Conservation (phyloP, 2,888 invertebrate genomes). For the Leucophenga montana region DNA sequence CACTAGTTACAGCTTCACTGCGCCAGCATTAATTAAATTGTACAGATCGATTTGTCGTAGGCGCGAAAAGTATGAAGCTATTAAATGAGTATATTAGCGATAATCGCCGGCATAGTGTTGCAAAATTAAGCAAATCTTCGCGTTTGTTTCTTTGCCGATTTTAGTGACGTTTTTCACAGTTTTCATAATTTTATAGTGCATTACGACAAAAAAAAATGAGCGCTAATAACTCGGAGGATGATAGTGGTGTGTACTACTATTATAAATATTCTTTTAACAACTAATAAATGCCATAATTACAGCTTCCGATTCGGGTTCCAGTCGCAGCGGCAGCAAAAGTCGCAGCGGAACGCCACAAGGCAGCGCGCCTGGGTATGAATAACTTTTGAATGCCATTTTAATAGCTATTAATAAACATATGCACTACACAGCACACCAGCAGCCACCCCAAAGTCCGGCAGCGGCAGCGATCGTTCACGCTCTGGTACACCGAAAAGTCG, state of each 20-base stretch:
- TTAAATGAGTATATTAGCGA: too few species aligned
- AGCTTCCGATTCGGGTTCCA: slow-evolving; percentile 70
- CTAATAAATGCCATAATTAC: neutral
- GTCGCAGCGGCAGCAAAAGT: slow-evolving; percentile 64
- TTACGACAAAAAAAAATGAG: slow-evolving; percentile 46
- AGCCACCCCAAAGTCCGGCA: slow-evolving; percentile 59
- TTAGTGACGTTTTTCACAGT: neutral
- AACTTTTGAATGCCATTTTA: neutral
- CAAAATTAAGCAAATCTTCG: slow-evolving; percentile 6
- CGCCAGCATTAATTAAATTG: too few species aligned
- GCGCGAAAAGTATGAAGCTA: too few species aligned
- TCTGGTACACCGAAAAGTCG: slow-evolving; percentile 74
- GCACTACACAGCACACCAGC: slow-evolving; percentile 54
- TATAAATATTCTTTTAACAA: neutral
- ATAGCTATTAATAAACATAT: neutral
- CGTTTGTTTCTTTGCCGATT: neutral
- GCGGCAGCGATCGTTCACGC: slow-evolving; percentile 68
- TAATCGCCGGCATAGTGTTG: too few species aligned
- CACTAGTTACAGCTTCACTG: too few species aligned
- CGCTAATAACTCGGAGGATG: slow-evolving; percentile 57
- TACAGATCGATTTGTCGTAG: too few species aligned
- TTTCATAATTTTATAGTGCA: neutral
- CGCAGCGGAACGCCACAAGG: slow-evolving; percentile 65
- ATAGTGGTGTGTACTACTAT: slow-evolving; percentile 55
- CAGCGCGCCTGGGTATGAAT: slow-evolving; percentile 51